Evolutionary conservation across 1,140 invertebrate species (phyloP).

Genomic region (Hormaphis cornu): DNA sequence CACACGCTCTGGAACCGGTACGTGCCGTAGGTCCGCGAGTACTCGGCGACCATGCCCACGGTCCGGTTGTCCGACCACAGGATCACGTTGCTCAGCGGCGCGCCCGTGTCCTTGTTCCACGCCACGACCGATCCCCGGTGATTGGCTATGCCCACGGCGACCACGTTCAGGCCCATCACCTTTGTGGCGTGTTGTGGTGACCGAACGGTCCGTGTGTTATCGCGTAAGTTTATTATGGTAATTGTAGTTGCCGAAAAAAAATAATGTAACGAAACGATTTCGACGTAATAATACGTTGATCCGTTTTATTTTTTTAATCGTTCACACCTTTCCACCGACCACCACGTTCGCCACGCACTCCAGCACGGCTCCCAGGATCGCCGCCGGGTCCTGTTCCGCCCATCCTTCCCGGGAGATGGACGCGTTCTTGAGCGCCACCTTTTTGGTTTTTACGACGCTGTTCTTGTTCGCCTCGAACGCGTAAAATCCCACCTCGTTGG

Average conservation of each 20-base stretch:
- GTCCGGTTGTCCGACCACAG: conserved; percentile 29
- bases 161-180: conserved; percentile 49
- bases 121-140: conserved; percentile 87
- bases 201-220: conserved; percentile 48
- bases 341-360: conserved; percentile 65
- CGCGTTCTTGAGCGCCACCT: neutral
- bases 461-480: neutral
- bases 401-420: conserved; percentile 69
- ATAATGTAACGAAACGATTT: too few species aligned
- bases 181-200: conserved; percentile 59
- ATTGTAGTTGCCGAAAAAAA: too few species aligned
- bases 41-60: neutral
- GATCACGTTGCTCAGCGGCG: conserved; percentile 72
- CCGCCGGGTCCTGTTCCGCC: conserved; percentile 86
- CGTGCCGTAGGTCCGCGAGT: conserved; percentile 43
- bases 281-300: too few species aligned
- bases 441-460: neutral
- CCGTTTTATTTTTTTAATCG: too few species aligned
- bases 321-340: conserved; percentile 52
- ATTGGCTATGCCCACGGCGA: conserved; percentile 80
- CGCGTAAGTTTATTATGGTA: conserved; percentile 51
- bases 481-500: neutral
- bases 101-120: conserved; percentile 80
- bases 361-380: conserved; percentile 64
- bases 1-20: conserved; percentile 68